These are phyloP conservation scores for Xestia ashworthii DNA, from an alignment of 2,888 invertebrate species.

Conservation along the genomic window DNA sequence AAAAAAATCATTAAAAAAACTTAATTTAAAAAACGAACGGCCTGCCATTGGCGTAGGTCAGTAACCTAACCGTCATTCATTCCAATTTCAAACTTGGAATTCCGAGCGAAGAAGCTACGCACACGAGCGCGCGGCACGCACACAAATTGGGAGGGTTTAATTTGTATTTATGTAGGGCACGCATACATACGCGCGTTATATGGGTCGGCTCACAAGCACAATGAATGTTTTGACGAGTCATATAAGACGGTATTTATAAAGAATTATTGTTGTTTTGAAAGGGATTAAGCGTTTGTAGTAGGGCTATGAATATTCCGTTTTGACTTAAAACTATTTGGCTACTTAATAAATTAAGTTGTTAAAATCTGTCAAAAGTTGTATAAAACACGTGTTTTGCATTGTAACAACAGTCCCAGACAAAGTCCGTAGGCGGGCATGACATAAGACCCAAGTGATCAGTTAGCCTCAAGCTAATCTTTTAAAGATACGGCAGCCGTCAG, in stretches of 20 bases:
- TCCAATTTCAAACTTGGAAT: constrained; percentile 89
- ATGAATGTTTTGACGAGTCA: constrained; percentile 72
- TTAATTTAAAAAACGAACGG: constrained; percentile 49
- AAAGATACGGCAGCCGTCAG: constrained; percentile 61
- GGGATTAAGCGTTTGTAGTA: constrained; percentile 38
- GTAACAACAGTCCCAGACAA: neutral
- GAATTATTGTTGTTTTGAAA: constrained; percentile 62
- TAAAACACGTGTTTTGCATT: constrained; percentile 6
- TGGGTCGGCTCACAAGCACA: constrained; percentile 83
- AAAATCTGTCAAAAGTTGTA: constrained; percentile 1
- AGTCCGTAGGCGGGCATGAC: constrained; percentile 41
- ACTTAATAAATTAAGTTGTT: neutral
- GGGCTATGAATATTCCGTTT: constrained; percentile 12
- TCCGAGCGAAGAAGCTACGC: constrained; percentile 87
- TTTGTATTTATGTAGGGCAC: constrained; percentile 86
- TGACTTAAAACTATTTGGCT: constrained; percentile 3
- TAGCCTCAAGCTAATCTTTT: constrained; percentile 61
- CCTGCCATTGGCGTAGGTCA: constrained; percentile 84
- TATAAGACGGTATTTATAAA: constrained; percentile 64
- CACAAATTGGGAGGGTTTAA: constrained; percentile 82
- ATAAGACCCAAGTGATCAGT: constrained; percentile 52
- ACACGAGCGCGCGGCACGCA: constrained; percentile 79
- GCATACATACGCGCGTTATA: constrained; percentile 80
- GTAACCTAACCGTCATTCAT: constrained; percentile 89
- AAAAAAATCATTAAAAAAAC: constrained; percentile 24